A percentile compares a stretch with the other conserved stretches of the same genome.
Conservation (phyloP, 2,113 vertebrate species). For the Cairina moschata region DNA sequence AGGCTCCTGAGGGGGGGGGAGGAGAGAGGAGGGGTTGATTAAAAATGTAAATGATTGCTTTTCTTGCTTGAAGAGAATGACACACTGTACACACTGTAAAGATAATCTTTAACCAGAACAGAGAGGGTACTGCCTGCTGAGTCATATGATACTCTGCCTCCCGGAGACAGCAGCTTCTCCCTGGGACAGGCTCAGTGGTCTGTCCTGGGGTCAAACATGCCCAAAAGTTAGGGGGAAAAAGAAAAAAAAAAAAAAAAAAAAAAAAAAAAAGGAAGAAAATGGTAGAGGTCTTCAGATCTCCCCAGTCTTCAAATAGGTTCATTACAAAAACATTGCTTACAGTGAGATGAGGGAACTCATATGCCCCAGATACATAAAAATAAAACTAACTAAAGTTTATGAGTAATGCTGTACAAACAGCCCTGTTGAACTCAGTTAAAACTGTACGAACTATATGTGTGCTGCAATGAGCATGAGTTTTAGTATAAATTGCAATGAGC, state of each 20-base stretch:
- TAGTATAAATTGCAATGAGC: neutral
- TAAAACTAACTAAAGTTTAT: neutral
- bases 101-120: neutral
- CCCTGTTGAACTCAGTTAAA: neutral
- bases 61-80: neutral
- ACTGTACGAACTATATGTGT: neutral
- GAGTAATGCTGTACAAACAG: neutral
- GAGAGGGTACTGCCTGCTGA: neutral
- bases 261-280: neutral
- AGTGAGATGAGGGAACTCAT: neutral
- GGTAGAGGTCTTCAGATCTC: neutral
- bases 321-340: neutral
- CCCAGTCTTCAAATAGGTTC: neutral
- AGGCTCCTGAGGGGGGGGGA: neutral
- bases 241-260: neutral
- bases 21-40: neutral
- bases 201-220: neutral
- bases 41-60: constrained; percentile 23
- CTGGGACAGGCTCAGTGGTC: neutral
- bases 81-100: neutral
- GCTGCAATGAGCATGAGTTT: neutral
- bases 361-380: neutral
- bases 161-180: neutral
- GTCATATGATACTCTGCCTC: neutral
- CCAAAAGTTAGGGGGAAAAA: neutral